Base-by-base conservation (phyloP, 2,888 invertebrate genomes). In the Amphipyra tragopoginis region DNA sequence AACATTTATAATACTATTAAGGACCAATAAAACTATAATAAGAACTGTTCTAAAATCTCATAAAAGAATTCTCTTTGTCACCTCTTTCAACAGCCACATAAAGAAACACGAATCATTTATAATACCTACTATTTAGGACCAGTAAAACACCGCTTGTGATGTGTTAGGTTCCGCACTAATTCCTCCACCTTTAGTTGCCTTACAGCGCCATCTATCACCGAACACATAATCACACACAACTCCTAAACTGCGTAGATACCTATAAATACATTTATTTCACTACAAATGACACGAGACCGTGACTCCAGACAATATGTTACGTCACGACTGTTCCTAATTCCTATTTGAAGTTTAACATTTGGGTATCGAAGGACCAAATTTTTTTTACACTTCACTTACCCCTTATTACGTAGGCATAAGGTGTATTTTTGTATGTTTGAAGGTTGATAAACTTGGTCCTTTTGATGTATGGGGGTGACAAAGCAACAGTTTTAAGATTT, bases 321-420 rank as follows among this genome's bases (percentile, higher is more conserved):
- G 81, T 85, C 84, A 89, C 84, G 85, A 68, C 81, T 80, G 79
- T 79, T 81, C 85, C 87, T 88, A 90, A 91, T 89, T 84, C 88
- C 87, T 84, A 84, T 85, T 83, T 86, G 88, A 91, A 85, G 86
- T 85, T 81, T 85, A 86, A 86, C 90, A 87, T 91, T 91, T 88
- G 89, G 84, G 78, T 69, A 75, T 74, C 48, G 55, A 61, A 64
- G 44, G 54, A 68, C 79, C 52, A 81, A 61, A 1, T 54, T 72
- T 48, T 15, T 4, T 21, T 21, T 61, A 38, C 79, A 36, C 3
- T 4, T 34, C 1, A n/a, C 6, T 1, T 1, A 7, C 40, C n/a
- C 61, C 50, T 47, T 79, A 66, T 15, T 0, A 0, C n/a, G 0
- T 7, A 0, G 0, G 0, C 0, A 51, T 77, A 84, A 39, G 61